A percentile compares a stretch with the other conserved stretches of the same genome.
These are phyloP conservation scores for Sphinx pinastri DNA, from an alignment of 2,888 invertebrate species.

Conservation along the genomic window DNA sequence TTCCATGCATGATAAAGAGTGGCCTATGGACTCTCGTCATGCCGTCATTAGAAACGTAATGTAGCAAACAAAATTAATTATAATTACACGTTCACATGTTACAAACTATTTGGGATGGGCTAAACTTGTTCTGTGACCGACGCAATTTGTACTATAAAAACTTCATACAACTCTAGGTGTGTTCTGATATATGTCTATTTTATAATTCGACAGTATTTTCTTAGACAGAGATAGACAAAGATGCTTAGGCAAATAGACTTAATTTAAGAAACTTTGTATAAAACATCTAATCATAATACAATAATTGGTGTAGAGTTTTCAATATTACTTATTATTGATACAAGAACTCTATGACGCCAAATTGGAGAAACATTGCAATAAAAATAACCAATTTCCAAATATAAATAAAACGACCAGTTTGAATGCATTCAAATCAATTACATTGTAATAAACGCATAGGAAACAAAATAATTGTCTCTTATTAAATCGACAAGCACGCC, in stretches of 20 bases:
- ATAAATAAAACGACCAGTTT: too few species aligned
- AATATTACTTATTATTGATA: too few species aligned
- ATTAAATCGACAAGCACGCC: constrained; percentile 51
- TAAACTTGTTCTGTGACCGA: constrained; percentile 34
- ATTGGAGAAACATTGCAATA: too few species aligned
- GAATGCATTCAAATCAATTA: background rate
- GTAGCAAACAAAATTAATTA: constrained; percentile 65
- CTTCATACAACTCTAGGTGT: background rate
- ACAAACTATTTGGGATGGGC: constrained; percentile 42
- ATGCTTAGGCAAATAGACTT: too few species aligned
- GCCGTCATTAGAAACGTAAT: constrained; percentile 60
- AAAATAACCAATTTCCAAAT: too few species aligned
- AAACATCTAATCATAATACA: too few species aligned
- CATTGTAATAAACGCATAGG: background rate
- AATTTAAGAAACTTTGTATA: too few species aligned
- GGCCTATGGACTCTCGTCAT: constrained; percentile 50
- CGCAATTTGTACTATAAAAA: constrained; percentile 33
- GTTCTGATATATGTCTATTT: background rate
- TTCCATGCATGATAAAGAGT: constrained; percentile 47
- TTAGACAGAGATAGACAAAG: background rate
- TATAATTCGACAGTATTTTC: background rate
- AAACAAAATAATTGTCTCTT: background rate
- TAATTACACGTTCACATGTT: constrained; percentile 58
- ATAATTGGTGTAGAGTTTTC: too few species aligned
- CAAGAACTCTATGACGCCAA: too few species aligned